A percentile compares a stretch with the other conserved stretches of the same genome.
Conservation (phyloP, 2,888 invertebrate species). For the Protula sp. region DNA sequence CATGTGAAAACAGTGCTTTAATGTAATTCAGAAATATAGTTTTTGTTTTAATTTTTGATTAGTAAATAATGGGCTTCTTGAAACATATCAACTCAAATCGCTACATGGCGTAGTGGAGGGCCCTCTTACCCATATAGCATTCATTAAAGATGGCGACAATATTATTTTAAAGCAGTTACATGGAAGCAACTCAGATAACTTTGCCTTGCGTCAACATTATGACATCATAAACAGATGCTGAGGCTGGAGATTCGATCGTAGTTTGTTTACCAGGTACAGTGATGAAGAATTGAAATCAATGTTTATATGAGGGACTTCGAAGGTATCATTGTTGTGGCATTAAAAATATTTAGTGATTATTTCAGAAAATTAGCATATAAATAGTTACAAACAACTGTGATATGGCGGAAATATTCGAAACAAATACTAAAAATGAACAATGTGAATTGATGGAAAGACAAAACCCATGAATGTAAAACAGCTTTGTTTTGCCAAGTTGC, state of each 20-base stretch:
- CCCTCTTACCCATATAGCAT: constrained; percentile 34
- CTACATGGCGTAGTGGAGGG: constrained; percentile 53
- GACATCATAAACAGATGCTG: constrained; percentile 52
- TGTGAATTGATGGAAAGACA: not conserved
- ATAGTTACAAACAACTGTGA: too few species aligned
- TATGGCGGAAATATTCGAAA: too few species aligned
- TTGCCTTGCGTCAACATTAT: constrained; percentile 51
- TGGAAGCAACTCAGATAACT: constrained; percentile 35
- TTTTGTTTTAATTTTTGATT: constrained; percentile 34
- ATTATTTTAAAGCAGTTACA: constrained; percentile 2
- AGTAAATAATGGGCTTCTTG: constrained; percentile 53
- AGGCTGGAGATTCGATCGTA: constrained; percentile 53
- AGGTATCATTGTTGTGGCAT: not conserved
- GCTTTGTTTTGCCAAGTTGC: too few species aligned
- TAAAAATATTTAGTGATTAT: too few species aligned
- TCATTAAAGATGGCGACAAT: constrained; percentile 17
- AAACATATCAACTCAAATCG: constrained; percentile 55
- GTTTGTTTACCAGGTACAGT: constrained; percentile 42
- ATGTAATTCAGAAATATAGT: too few species aligned
- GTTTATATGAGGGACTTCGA: not conserved
- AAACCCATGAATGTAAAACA: too few species aligned
- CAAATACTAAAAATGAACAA: too few species aligned
- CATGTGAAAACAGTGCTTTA: too few species aligned
- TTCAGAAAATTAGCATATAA: too few species aligned
- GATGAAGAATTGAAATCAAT: not conserved